Evolutionary conservation across 2,888 invertebrate species (phyloP), one percentile per base, ranked within the genome.

Genomic region (Elegia similella): DNA sequence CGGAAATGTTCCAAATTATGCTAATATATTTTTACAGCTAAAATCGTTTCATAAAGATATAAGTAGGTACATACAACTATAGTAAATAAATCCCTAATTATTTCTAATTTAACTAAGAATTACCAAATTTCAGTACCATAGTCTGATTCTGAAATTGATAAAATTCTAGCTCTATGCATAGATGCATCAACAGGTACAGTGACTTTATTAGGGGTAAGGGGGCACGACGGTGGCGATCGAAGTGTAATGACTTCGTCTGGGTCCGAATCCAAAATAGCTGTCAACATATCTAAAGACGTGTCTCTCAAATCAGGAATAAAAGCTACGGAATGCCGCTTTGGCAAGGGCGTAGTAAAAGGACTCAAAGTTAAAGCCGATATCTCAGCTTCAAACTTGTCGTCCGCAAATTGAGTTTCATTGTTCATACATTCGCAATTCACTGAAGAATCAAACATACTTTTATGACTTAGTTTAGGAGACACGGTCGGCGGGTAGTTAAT

Each of bases 71-170:
- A 62, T 61, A 58, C 23, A 23, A 23, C 23, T 23, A 23, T 23
- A 23, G 23, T 23, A 23, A 23, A 23, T 23, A 23, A 5, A 5
- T 2, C 2, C 23, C 23, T 23, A 23, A 23, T 23, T 23, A 66
- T 53, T 57, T 6, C 50, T 15, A 13, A 55, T 61, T 12, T 43
- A 42, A 62, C 10, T 38, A 34, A 2, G 34, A 50, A 72, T 88
- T 92, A 96, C 96, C 96, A 96, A 77, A 96, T 96, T 90, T 96
- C 96, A 57, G 95, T 95, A 62, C 93, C 93, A 68, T 92, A 92
- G 66, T 94, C 93, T 12, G 93, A 89, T 73, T 90, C 91, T 58
- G 93, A 88, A 62, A 94, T 92, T 59, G 94, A 93, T 64, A 95
- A 89, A 62, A 95, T 93, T 75, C 94, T 92, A 59, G 94, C 95